phyloP scores from a whole-genome alignment of 1,140 invertebrate genomes.

The Mizuhopecten yessoensis region DNA sequence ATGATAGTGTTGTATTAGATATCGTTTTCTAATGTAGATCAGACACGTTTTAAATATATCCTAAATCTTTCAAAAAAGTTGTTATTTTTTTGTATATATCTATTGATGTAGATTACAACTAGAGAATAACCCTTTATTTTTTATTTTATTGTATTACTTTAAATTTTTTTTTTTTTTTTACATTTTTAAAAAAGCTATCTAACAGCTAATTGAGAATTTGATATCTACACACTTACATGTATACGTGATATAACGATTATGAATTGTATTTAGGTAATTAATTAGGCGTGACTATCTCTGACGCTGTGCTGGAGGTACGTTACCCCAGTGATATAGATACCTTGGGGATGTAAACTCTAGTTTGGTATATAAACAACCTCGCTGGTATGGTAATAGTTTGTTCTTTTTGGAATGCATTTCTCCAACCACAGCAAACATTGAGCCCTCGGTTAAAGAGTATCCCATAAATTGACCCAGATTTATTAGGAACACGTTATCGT shows the following conservation, averaged over 20 bases:
- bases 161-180: too few species aligned
- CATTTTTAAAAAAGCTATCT: too few species aligned
- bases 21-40: too few species aligned
- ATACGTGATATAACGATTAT: neutral
- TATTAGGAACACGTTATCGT: neutral
- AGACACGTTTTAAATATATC: too few species aligned
- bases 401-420: neutral
- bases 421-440: neutral
- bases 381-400: neutral
- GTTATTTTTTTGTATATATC: too few species aligned
- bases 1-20: too few species aligned
- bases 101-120: too few species aligned
- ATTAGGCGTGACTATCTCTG: neutral
- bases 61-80: too few species aligned
- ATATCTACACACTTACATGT: too few species aligned
- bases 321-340: neutral
- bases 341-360: neutral
- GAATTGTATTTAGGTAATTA: neutral
- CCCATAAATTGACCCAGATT: constrained; percentile 34
- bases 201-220: too few species aligned
- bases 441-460: neutral
- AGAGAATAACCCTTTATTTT: too few species aligned
- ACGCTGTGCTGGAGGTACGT: neutral
- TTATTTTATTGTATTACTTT: too few species aligned
- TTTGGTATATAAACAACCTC: neutral